Percentiles rank a stretch among this genome's conserved stretches.
phyloP scores from a whole-genome alignment of 2,888 invertebrate genomes.

The Tiphia femorata region DNA sequence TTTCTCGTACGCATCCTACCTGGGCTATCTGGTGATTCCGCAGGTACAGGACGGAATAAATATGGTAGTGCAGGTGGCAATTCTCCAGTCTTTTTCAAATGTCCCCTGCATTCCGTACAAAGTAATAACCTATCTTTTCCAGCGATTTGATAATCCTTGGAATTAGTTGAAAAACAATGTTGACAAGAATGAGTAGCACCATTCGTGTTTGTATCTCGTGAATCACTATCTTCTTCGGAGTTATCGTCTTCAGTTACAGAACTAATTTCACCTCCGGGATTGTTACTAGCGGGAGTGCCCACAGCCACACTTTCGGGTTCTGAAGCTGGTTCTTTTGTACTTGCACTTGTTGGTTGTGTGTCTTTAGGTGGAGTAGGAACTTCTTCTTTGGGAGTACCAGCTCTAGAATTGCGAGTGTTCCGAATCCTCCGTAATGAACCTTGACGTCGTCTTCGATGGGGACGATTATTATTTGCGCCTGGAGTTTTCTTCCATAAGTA shows the following conservation, averaged over 20 bases:
- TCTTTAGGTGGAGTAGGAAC: constrained; percentile 73
- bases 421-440: constrained; percentile 89
- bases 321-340: constrained; percentile 58
- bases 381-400: constrained; percentile 82
- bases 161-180: constrained; percentile 80
- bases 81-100: constrained; percentile 84
- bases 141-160: constrained; percentile 69
- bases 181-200: constrained; percentile 73
- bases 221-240: constrained; percentile 96
- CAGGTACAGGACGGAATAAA: constrained; percentile 71
- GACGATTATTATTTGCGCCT: constrained; percentile 95
- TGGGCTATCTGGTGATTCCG: constrained; percentile 82
- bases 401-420: constrained; percentile 88
- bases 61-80: constrained; percentile 74
- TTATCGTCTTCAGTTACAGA: constrained; percentile 91
- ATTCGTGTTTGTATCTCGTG: constrained; percentile 79
- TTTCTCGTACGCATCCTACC: constrained; percentile 91
- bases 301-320: constrained; percentile 66
- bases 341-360: constrained; percentile 47
- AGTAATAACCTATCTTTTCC: constrained; percentile 79
- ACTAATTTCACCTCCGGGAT: constrained; percentile 73
- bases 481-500: constrained; percentile 99
- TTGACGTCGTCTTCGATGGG: constrained; percentile 90
- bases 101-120: constrained; percentile 82
- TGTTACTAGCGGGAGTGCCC: constrained; percentile 57